Percentiles rank a stretch among this genome's conserved stretches.
Conservation (phyloP, 92 coral and sea anemone species). For the Epizoanthus scotinus region DNA sequence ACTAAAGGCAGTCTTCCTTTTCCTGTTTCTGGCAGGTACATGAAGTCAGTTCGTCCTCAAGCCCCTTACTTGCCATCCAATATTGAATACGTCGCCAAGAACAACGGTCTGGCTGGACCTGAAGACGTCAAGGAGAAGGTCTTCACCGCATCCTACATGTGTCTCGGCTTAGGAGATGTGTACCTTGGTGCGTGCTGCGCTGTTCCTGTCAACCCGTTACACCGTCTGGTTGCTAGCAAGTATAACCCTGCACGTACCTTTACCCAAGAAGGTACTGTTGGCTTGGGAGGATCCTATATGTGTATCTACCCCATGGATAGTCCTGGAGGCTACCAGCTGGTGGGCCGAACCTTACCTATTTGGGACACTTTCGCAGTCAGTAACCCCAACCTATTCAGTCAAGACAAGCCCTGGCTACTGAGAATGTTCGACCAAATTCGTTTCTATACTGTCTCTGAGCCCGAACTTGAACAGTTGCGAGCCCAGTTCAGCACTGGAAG, state of each 20-base stretch:
- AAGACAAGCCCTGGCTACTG: constrained; percentile 62
- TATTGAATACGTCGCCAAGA: constrained; percentile 54
- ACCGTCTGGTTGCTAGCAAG: constrained; percentile 62
- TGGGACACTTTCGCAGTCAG: constrained; percentile 64
- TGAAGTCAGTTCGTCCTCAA: constrained; percentile 55
- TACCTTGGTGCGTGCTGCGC: constrained; percentile 74
- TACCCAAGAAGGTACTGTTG: constrained; percentile 74
- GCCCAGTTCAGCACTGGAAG: constrained; percentile 41
- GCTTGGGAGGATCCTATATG: constrained; percentile 73
- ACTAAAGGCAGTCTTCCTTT: background rate
- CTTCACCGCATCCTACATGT: constrained; percentile 66
- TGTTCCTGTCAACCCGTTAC: constrained; percentile 65
- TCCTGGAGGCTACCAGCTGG: constrained; percentile 72
- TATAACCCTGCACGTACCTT: constrained; percentile 74
- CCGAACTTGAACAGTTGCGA: constrained; percentile 54
- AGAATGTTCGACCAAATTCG: constrained; percentile 71
- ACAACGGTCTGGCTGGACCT: constrained; percentile 52
- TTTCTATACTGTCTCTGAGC: constrained; percentile 54
- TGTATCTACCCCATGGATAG: constrained; percentile 72
- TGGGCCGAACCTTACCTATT: constrained; percentile 66
- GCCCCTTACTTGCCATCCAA: constrained; percentile 77
- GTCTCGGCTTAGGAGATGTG: constrained; percentile 46
- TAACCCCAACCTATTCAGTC: constrained; percentile 48
- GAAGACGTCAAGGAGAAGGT: constrained; percentile 56
- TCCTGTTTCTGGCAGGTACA: constrained; percentile 41